Conservation (phyloP, 2,113 vertebrate species). For the Cathartes aura region DNA sequence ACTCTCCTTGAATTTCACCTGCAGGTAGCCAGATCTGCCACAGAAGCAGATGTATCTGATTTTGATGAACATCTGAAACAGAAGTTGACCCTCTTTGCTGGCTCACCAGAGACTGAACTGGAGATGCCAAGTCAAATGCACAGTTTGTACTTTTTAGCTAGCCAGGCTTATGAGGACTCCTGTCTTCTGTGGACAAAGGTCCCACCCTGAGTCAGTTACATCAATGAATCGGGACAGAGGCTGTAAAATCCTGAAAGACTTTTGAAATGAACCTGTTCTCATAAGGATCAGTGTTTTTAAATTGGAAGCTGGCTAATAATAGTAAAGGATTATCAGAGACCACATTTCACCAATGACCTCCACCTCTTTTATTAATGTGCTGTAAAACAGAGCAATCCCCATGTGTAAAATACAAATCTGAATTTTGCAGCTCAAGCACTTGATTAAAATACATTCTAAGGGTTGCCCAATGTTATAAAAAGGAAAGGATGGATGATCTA, state of each 20-base stretch:
- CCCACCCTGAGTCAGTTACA: not conserved
- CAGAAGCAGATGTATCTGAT: not conserved
- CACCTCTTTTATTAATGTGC: not conserved
- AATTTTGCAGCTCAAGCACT: constrained; percentile 1
- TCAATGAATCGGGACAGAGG: not conserved
- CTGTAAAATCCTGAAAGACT: not conserved
- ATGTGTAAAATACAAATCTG: not conserved
- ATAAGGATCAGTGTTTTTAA: not conserved
- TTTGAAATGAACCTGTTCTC: not conserved
- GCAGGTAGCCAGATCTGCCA: not conserved
- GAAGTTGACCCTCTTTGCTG: not conserved
- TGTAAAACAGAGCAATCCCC: not conserved
- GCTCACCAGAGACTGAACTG: not conserved
- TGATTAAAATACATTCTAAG: not conserved
- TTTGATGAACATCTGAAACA: not conserved
- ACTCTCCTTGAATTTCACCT: not conserved
- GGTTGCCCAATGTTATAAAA: not conserved
- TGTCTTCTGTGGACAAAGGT: not conserved
- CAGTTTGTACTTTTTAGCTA: not conserved
- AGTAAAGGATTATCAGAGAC: not conserved
- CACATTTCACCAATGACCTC: not conserved
- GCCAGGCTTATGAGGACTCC: not conserved
- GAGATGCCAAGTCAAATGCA: not conserved
- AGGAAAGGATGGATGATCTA: not conserved
- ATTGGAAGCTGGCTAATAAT: not conserved